phyloP scores from a whole-genome alignment of 2,113 vertebrate species.

The Uropsilus gracilis region DNA sequence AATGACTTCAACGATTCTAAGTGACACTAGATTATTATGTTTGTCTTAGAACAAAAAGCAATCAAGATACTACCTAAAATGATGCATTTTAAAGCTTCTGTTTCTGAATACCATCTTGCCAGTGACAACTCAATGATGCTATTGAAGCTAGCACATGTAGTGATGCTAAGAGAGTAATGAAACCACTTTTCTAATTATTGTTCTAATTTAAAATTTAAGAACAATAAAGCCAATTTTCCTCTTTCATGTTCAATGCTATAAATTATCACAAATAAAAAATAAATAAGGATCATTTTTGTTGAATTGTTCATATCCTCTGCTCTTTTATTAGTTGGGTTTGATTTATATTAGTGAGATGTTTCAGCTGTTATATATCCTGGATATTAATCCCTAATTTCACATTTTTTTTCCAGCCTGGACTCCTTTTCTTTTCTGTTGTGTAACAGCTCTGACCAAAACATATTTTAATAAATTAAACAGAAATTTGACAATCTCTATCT shows the following conservation, averaged over 20 bases:
- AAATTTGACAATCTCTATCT: no score
- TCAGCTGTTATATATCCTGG: no score
- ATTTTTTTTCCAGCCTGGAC: no score
- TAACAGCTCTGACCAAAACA: no score
- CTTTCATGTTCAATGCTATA: not conserved
- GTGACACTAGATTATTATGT: not conserved
- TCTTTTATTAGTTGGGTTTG: no score
- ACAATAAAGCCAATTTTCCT: not conserved
- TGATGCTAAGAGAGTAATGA: not conserved
- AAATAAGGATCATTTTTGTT: no score
- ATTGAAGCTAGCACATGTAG: not conserved
- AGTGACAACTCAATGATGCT: not conserved
- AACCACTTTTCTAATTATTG: not conserved
- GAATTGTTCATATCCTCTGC: no score
- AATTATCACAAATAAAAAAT: slow-evolving; percentile 43
- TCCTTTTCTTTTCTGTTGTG: no score
- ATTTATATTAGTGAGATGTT: no score
- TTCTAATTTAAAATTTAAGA: not conserved
- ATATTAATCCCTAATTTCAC: no score
- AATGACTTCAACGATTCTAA: not conserved
- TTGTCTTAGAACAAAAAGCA: not conserved
- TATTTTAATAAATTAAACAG: no score
- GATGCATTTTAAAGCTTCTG: not conserved
- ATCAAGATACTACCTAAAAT: not conserved
- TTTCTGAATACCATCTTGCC: not conserved